A percentile compares a stretch with the other conserved stretches of the same genome.
These are phyloP conservation scores for Cryptophagus acutangulus DNA, from an alignment of 2,888 invertebrate species.

Conservation along the genomic window DNA sequence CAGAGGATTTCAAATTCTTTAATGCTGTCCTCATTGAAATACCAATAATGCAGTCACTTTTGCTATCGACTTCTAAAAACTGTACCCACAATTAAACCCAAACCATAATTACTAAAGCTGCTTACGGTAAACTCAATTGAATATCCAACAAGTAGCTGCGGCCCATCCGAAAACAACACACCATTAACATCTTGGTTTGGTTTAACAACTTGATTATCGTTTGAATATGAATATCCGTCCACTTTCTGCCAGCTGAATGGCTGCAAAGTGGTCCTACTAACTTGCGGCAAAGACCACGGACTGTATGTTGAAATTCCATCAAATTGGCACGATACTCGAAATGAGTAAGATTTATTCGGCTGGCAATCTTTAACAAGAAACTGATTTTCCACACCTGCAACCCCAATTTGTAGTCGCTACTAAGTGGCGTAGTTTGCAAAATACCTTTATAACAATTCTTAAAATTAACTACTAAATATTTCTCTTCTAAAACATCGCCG, in stretches of 20 bases:
- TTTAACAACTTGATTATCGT: constrained; percentile 51
- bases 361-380: constrained; percentile 50
- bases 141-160: constrained; percentile 50
- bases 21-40: constrained; percentile 24
- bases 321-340: constrained; percentile 52
- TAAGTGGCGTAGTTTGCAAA: constrained; percentile 6
- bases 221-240: constrained; percentile 47
- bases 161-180: constrained; percentile 48
- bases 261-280: constrained; percentile 47
- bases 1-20: constrained; percentile 21
- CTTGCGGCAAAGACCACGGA: constrained; percentile 53
- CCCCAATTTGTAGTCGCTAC: too few relatives aligned
- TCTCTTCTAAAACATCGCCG: constrained; percentile 42
- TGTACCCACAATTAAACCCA: constrained; percentile 22
- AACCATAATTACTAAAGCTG: background rate
- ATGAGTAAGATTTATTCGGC: constrained; percentile 49
- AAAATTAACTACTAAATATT: constrained; percentile 39
- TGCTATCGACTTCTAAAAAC: constrained; percentile 40
- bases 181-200: constrained; percentile 38
- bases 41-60: constrained; percentile 35
- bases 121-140: constrained; percentile 53
- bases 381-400: constrained; percentile 48
- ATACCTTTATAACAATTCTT: constrained; percentile 47
- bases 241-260: constrained; percentile 50
- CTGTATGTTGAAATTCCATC: constrained; percentile 48